These are phyloP conservation scores for Pterois miles DNA, from an alignment of 2,797 vertebrate species.

Conservation along the genomic window DNA sequence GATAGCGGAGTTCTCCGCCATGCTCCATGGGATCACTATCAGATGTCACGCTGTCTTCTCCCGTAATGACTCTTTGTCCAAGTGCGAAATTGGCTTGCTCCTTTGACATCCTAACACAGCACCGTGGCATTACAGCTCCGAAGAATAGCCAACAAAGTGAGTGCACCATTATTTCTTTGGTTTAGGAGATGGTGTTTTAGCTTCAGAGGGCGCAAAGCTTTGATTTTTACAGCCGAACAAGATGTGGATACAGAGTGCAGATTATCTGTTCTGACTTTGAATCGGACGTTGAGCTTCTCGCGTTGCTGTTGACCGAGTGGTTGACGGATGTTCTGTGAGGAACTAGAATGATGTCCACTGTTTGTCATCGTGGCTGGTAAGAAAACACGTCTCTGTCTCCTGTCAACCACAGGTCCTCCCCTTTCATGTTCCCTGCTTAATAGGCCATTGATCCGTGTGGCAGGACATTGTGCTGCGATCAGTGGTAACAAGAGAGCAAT, in stretches of 20 bases:
- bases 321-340: slow-evolving; percentile 40
- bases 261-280: slow-evolving; percentile 22
- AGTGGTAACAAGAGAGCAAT: slow-evolving; percentile 59
- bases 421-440: slow-evolving; percentile 62
- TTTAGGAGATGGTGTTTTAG: slow-evolving; percentile 16
- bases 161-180: slow-evolving; percentile 32
- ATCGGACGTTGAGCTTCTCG: neutral
- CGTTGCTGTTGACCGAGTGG: neutral
- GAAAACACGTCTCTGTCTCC: slow-evolving; percentile 46
- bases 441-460: slow-evolving; percentile 66
- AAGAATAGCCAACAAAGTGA: slow-evolving; percentile 15
- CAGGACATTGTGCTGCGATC: slow-evolving; percentile 54
- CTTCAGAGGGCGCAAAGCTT: neutral
- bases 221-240: slow-evolving; percentile 31
- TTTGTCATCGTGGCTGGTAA: slow-evolving; percentile 28
- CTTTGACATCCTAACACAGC: slow-evolving; percentile 53
- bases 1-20: slow-evolving; percentile 1
- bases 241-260: slow-evolving; percentile 15
- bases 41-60: slow-evolving; percentile 55
- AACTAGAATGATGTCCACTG: slow-evolving; percentile 28
- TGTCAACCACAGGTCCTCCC: slow-evolving; percentile 35
- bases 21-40: slow-evolving; percentile 39
- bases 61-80: slow-evolving; percentile 56
- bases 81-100: slow-evolving; percentile 54
- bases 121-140: slow-evolving; percentile 18